Evolutionary conservation across 92 coral and sea anemone genomes (phyloP).

Genomic region (Nematostella vectensis): DNA sequence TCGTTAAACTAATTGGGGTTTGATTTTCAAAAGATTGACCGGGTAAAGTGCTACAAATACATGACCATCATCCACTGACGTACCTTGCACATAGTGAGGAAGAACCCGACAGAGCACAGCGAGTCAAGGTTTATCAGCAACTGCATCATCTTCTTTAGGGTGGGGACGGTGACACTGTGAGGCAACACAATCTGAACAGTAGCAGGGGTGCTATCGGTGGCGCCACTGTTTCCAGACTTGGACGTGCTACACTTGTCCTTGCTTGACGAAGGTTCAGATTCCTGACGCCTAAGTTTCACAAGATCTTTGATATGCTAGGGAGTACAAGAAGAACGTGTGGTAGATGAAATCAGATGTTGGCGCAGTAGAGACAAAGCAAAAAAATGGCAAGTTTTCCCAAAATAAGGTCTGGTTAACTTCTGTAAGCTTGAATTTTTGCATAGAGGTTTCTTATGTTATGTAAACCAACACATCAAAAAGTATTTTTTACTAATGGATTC

Average conservation of each 20-base stretch:
- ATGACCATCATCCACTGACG: no score
- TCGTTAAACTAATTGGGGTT: no score
- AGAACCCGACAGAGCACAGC: slow-evolving; percentile 69
- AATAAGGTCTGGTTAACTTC: no score
- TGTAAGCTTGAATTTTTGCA: no score
- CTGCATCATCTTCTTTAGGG: slow-evolving; percentile 80
- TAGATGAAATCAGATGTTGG: not conserved
- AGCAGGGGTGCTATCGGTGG: slow-evolving; percentile 1
- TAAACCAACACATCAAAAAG: no score
- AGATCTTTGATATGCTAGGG: slow-evolving; percentile 63
- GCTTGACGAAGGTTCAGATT: slow-evolving; percentile 26
- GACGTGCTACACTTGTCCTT: slow-evolving; percentile 10
- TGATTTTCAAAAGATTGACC: no score
- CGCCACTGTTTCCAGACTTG: slow-evolving; percentile 16
- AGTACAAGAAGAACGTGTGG: slow-evolving; percentile 5
- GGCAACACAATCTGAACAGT: slow-evolving; percentile 35
- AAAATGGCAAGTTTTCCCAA: no score
- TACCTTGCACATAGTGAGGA: slow-evolving; percentile 92
- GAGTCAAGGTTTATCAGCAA: slow-evolving; percentile 73
- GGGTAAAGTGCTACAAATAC: no score
- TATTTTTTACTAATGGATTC: no score
- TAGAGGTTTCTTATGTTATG: no score
- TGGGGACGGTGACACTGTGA: slow-evolving; percentile 55
- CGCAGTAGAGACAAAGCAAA: no score
- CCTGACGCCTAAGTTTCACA: slow-evolving; percentile 64